Evolutionary conservation across 1,140 invertebrate genomes (phyloP).

Genomic region (Calosoma granatense): DNA sequence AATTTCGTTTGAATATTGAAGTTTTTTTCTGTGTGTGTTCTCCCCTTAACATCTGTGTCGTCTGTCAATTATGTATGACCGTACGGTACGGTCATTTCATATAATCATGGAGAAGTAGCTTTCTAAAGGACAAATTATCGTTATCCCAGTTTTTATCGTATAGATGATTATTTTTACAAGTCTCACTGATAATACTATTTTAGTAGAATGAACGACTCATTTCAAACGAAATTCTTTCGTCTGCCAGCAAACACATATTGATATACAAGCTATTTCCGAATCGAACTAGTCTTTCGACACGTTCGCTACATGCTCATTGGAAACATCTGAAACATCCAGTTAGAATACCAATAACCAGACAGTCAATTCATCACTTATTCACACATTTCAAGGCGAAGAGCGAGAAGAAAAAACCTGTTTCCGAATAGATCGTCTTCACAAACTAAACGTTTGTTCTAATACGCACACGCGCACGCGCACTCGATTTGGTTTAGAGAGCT

Average conservation of each 20-base stretch:
- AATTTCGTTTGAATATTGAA: conserved; percentile 1
- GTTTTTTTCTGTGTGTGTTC: background rate
- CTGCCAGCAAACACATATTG: background rate
- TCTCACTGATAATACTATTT: background rate
- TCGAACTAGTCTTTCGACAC: too few species aligned
- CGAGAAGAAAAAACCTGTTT: background rate
- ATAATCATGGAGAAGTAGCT: background rate
- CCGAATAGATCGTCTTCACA: too few species aligned
- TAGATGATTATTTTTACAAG: background rate
- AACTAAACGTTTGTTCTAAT: background rate
- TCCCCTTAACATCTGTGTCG: background rate
- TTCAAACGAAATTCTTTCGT: background rate
- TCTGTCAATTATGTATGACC: conserved; percentile 14
- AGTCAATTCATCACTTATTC: background rate
- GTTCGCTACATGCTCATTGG: too few species aligned
- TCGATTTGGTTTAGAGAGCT: background rate
- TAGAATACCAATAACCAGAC: background rate
- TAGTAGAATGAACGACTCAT: background rate
- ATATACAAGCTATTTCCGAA: background rate
- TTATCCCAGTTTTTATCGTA: background rate
- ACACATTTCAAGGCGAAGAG: background rate
- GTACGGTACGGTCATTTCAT: background rate
- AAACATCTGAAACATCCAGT: background rate
- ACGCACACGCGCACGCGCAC: background rate
- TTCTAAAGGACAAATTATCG: background rate